Evolutionary conservation across 2,113 vertebrate species (phyloP), one percentile per base, ranked within the genome.

Genomic region (Hippopotamus amphibius): DNA sequence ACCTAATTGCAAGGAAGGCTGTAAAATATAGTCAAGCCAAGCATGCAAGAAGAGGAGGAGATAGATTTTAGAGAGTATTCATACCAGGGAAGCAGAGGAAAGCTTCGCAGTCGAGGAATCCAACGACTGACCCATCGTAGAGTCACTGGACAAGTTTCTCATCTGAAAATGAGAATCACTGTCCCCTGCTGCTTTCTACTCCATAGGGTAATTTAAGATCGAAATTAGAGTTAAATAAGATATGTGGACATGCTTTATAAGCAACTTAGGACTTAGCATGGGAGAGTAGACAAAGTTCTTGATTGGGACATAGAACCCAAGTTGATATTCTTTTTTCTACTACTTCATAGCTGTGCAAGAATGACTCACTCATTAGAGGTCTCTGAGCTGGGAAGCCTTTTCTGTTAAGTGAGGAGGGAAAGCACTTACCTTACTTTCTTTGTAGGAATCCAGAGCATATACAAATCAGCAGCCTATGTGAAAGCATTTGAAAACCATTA

Each of bases 361-460:
- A 16, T 50, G 43, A 37, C 76, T 77, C 48, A 37, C 26, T 88
- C 28, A 68, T 61, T 82, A 21, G 22, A 53, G 22, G 9, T 57
- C 69, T 81, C 77, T 72, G 48, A 88, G 17, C 26, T 57, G 24
- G n/a, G 76, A 61, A 81, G 22, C n/a, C 22, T 66, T 80, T 88
- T 84, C 43, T 76, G n/a, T 90, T 90, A 63, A 90, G 48, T 93
- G 28, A 63, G 48, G 28, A 94, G 50, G 28, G 33, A 94, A 92
- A 41, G 28, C 26, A 24, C 50, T 82, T 66, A 4, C 43, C 16
- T 80, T 59, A 8, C 15, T 48, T 94, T 90, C 14, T 59, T 69
- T 43, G 69, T 53, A 30, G 74, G n/a, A 4, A 65, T 63, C 61
- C 24, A 55, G 9, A 74, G 9, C 17, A 4, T 13, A 30, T 26